A percentile compares a stretch with the other conserved stretches of the same genome.
Evolutionary conservation across 2,888 invertebrate species (phyloP).

Genomic region (Eudemis profundana): DNA sequence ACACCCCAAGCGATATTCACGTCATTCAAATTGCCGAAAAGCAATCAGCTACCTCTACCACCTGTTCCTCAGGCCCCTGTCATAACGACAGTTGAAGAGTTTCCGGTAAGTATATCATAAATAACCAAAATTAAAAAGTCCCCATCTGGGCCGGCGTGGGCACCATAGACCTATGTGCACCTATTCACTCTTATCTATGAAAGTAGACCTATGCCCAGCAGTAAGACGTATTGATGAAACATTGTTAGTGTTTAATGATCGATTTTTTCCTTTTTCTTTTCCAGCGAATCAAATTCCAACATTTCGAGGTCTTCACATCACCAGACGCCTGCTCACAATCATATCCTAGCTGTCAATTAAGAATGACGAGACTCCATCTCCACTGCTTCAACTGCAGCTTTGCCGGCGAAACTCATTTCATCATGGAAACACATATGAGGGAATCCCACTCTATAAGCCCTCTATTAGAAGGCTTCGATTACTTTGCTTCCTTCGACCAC

Average conservation of each 20-base stretch:
- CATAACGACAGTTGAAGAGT: slow-evolving; percentile 77
- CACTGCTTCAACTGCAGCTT: slow-evolving; percentile 96
- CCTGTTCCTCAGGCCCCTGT: slow-evolving; percentile 73
- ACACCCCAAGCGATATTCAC: slow-evolving; percentile 97
- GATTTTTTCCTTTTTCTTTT: slow-evolving; percentile 42
- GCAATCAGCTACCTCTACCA: slow-evolving; percentile 78
- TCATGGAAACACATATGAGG: slow-evolving; percentile 92
- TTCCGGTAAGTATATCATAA: slow-evolving; percentile 69
- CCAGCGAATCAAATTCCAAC: slow-evolving; percentile 86
- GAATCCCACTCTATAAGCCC: slow-evolving; percentile 94
- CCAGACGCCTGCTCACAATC: slow-evolving; percentile 87
- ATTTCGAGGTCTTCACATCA: slow-evolving; percentile 86
- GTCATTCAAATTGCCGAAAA: slow-evolving; percentile 95
- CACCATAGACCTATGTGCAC: too few species aligned
- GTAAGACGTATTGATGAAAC: neutral
- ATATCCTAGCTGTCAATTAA: slow-evolving; percentile 89
- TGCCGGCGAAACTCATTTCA: slow-evolving; percentile 91
- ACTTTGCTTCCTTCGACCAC: slow-evolving; percentile 86
- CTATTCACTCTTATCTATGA: too few species aligned
- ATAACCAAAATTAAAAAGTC: neutral
- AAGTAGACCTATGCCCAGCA: too few species aligned
- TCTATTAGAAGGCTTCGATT: slow-evolving; percentile 93
- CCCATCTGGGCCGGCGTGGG: too few species aligned
- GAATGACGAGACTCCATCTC: slow-evolving; percentile 89
- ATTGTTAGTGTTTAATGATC: neutral